phyloP scores from a whole-genome alignment of 2,113 vertebrate genomes.

The Leptobrachium leishanense region DNA sequence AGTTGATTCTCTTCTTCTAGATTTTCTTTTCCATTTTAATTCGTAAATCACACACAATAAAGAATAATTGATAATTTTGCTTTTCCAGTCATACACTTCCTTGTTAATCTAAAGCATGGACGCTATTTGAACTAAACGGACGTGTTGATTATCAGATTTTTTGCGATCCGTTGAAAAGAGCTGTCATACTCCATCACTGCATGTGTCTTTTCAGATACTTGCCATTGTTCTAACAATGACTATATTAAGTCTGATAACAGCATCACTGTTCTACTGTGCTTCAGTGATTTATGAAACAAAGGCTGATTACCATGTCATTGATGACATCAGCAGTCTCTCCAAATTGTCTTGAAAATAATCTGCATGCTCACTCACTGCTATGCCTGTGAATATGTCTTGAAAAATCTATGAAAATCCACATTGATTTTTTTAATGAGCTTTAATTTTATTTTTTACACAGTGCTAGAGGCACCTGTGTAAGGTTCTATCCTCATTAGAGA shows the following conservation, averaged over 20 bases:
- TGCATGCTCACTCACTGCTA: background rate
- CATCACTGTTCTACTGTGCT: slow-evolving; percentile 46
- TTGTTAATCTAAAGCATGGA: slow-evolving; percentile 54
- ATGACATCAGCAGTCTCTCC: slow-evolving; percentile 52
- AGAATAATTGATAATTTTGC: slow-evolving; percentile 41
- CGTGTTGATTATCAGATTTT: slow-evolving; percentile 55
- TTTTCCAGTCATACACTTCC: slow-evolving; percentile 51
- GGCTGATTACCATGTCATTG: slow-evolving; percentile 49
- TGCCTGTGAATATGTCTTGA: too few species aligned
- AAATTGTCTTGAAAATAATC: slow-evolving; percentile 47
- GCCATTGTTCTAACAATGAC: slow-evolving; percentile 50
- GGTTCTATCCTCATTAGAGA: too few species aligned
- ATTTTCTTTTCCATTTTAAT: too few species aligned
- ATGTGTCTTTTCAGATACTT: slow-evolving; percentile 43
- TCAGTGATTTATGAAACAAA: slow-evolving; percentile 49
- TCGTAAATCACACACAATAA: slow-evolving; percentile 35
- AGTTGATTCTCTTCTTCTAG: too few species aligned
- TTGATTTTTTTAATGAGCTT: too few species aligned
- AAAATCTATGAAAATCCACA: too few species aligned
- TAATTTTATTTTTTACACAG: too few species aligned
- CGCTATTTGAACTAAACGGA: slow-evolving; percentile 51
- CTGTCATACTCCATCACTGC: slow-evolving; percentile 53
- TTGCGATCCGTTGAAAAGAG: slow-evolving; percentile 52
- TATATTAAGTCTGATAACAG: slow-evolving; percentile 49
- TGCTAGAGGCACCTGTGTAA: too few species aligned